Evolutionary conservation across 2,888 invertebrate genomes (phyloP).

Genomic region (Philereme vetulata): DNA sequence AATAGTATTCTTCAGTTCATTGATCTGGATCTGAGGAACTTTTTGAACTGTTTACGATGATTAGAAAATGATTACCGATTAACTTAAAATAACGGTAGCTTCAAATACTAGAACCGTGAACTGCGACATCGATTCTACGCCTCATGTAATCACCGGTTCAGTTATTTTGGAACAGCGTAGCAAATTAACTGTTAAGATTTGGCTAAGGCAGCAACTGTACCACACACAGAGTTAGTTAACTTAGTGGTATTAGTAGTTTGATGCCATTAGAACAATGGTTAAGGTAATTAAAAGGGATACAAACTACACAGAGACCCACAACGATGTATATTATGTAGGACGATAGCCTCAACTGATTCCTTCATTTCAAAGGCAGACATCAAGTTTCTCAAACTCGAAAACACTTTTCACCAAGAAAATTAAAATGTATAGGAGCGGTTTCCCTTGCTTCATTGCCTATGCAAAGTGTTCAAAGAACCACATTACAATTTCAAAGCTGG

Average conservation of each 20-base stretch:
- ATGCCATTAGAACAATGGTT: no score
- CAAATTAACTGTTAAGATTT: no score
- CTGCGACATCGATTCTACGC: background rate
- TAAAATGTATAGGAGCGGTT: slow-evolving; percentile 13
- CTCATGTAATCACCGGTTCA: background rate
- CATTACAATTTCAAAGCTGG: slow-evolving; percentile 26
- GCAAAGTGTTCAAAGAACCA: slow-evolving; percentile 13
- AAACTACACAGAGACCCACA: no score
- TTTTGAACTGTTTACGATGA: background rate
- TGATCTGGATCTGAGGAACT: background rate
- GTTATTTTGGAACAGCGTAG: no score
- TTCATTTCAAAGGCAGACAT: slow-evolving; percentile 10
- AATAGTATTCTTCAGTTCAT: background rate
- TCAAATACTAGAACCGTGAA: background rate
- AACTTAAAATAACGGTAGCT: slow-evolving; percentile 2
- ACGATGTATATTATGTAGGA: no score
- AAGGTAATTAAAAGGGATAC: no score
- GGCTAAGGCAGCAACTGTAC: no score
- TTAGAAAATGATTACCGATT: slow-evolving; percentile 1
- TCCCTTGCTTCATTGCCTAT: slow-evolving; percentile 18
- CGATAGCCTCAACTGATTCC: background rate
- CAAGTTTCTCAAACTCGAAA: slow-evolving; percentile 15
- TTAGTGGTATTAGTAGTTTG: no score
- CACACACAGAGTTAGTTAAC: no score
- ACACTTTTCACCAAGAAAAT: slow-evolving; percentile 11